Evolutionary conservation across 2,797 vertebrate genomes (phyloP), one percentile per base, ranked within the genome.

Genomic region (Micrastur ruficollis): DNA sequence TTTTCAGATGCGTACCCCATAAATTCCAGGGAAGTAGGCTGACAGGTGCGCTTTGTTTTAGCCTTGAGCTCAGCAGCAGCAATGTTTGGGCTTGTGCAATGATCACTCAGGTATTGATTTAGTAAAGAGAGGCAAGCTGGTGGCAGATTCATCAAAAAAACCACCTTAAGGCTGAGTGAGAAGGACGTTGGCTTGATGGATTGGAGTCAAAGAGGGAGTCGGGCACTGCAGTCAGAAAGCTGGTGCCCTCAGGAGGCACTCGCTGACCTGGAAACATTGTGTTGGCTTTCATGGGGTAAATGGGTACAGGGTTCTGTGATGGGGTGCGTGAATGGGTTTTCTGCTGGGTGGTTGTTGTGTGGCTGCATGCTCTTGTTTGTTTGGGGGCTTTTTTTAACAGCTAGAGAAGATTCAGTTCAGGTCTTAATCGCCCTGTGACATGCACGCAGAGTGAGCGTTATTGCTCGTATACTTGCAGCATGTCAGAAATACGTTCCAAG

Each of bases 31-130:
- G 32, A 21, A 34, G 25, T 2, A 2, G 44, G 20, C 14, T 47
- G 66, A 32, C 22, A 36, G n/a, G 38, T 15, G 13, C 2, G 15
- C 40, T 59, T 32, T 9, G 5, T 36, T 65, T 63, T 27, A 49
- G 13, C 50, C 46, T 49, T 14, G 32, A 65, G 34, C 44, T 55
- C 22, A 31, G 40, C 40, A n/a, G 9, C 12, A 42, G 50, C 18
- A 0, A 0, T 19, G 49, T 21, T 53, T 32, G 38, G 32, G 25
- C 25, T 78, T 13, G 2, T 0, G 1, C 8, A 47, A n/a, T 15
- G 14, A 23, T 82, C 31, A 3, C 31, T 42, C 0, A 0, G 14
- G 16, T 47, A 15, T 26, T 8, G 14, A 14, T 42, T 44, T 32
- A 38, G 8, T 58, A 31, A 62, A 12, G 3, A 14, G 26, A 38